A percentile compares a stretch with the other conserved stretches of the same genome.
phyloP scores from a whole-genome alignment of 2,797 vertebrate genomes.

The Pangasius larnaudii region DNA sequence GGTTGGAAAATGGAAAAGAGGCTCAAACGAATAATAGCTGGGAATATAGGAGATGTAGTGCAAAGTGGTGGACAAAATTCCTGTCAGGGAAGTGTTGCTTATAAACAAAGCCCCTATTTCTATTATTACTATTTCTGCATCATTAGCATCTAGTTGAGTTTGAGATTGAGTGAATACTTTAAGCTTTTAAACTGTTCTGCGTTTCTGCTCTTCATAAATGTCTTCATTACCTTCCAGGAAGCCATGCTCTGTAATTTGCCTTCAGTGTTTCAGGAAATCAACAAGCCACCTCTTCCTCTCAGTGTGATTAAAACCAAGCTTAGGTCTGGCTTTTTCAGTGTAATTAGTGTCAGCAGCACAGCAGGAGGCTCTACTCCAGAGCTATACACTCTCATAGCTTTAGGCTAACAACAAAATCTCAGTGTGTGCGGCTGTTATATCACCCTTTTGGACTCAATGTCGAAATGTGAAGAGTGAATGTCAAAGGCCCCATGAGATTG shows the following conservation, averaged over 20 bases:
- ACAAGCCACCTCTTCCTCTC: conserved; percentile 38
- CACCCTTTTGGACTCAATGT: neutral
- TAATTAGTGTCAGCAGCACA: conserved; percentile 30
- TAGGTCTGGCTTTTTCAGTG: conserved; percentile 31
- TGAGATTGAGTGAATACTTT: neutral
- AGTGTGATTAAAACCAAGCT: conserved; percentile 30
- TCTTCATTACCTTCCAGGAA: conserved; percentile 63
- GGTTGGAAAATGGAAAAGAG: conserved; percentile 29
- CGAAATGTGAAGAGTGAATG: neutral
- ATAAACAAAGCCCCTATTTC: neutral
- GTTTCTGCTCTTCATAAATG: neutral
- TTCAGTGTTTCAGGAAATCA: conserved; percentile 49
- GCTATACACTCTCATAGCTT: neutral
- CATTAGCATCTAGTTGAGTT: conserved; percentile 6
- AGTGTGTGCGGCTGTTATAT: neutral
- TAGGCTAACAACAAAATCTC: neutral
- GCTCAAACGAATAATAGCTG: conserved; percentile 7
- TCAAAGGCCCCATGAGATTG: neutral
- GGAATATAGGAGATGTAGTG: neutral
- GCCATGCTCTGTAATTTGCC: conserved; percentile 50
- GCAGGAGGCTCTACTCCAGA: conserved; percentile 20
- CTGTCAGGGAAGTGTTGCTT: neutral
- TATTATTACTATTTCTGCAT: neutral
- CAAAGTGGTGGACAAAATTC: neutral
- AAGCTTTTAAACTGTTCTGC: neutral